Evolutionary conservation across 2,888 invertebrate species (phyloP).

Genomic region (Clistopyga incitator): DNA sequence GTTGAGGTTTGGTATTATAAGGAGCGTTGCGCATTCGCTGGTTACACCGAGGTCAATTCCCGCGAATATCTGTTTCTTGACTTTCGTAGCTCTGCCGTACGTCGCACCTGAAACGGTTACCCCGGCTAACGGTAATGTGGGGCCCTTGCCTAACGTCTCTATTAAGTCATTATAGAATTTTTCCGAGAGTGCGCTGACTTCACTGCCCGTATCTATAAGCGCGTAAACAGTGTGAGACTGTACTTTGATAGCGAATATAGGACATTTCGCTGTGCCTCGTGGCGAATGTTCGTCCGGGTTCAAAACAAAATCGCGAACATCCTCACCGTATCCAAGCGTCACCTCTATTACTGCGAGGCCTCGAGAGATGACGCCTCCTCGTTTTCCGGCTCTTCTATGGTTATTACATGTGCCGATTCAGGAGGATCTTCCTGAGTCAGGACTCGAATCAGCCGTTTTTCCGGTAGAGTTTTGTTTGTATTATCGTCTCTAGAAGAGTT

Average conservation of each 20-base stretch:
- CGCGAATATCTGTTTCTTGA: neutral
- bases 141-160: neutral
- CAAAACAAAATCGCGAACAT: neutral
- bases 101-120: conserved; percentile 18
- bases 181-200: conserved; percentile 10
- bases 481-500: too few species aligned
- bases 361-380: conserved; percentile 18
- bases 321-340: conserved; percentile 25
- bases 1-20: too few species aligned
- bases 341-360: neutral
- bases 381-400: conserved; percentile 4
- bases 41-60: too few species aligned
- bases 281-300: neutral
- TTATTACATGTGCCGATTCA: neutral
- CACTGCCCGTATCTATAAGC: conserved; percentile 12
- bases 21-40: too few species aligned
- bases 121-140: neutral
- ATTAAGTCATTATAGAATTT: neutral
- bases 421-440: neutral
- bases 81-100: neutral
- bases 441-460: neutral
- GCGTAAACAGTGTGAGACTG: neutral
- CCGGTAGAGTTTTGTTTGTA: too few species aligned
- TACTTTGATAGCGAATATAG: neutral
- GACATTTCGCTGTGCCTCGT: neutral